phyloP scores from a whole-genome alignment of 2,888 invertebrate genomes.

The Ichneumoninae sp. region DNA sequence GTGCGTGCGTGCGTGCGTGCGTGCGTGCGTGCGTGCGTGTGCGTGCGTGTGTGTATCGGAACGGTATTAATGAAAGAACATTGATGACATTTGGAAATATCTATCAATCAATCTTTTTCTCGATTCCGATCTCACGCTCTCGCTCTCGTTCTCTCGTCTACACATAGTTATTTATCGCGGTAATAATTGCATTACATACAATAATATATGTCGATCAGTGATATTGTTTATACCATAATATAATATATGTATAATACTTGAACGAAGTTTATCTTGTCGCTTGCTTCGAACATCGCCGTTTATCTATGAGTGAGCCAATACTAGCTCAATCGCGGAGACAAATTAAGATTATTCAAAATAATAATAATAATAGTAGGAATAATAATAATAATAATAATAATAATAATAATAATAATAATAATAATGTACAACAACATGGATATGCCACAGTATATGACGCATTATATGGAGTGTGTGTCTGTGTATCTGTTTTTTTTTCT shows the following conservation, averaged over 20 bases:
- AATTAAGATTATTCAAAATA: constrained; percentile 56
- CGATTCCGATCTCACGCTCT: constrained; percentile 65
- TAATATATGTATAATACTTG: constrained; percentile 76
- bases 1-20: neutral
- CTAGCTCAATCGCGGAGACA: constrained; percentile 57
- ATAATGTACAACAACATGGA: constrained; percentile 71
- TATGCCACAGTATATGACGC: constrained; percentile 66
- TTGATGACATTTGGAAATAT: constrained; percentile 71
- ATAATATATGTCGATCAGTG: constrained; percentile 54
- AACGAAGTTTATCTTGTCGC: constrained; percentile 74
- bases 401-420: constrained; percentile 51
- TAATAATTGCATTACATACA: constrained; percentile 58
- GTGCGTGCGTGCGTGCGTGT: too few species aligned
- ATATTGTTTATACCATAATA: constrained; percentile 60
- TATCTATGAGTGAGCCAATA: constrained; percentile 28
- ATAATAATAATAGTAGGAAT: constrained; percentile 33
- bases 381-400: constrained; percentile 41
- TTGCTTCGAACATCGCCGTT: constrained; percentile 35
- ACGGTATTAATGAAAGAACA: constrained; percentile 79
- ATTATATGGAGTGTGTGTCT: constrained; percentile 63
- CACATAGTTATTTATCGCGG: constrained; percentile 55
- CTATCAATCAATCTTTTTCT: constrained; percentile 65
- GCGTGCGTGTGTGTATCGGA: constrained; percentile 59
- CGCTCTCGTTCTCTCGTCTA: constrained; percentile 56
- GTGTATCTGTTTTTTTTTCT: constrained; percentile 10